Evolutionary conservation across 2,113 vertebrate genomes (phyloP), one percentile per base, ranked within the genome.

Genomic region (Zeus faber): DNA sequence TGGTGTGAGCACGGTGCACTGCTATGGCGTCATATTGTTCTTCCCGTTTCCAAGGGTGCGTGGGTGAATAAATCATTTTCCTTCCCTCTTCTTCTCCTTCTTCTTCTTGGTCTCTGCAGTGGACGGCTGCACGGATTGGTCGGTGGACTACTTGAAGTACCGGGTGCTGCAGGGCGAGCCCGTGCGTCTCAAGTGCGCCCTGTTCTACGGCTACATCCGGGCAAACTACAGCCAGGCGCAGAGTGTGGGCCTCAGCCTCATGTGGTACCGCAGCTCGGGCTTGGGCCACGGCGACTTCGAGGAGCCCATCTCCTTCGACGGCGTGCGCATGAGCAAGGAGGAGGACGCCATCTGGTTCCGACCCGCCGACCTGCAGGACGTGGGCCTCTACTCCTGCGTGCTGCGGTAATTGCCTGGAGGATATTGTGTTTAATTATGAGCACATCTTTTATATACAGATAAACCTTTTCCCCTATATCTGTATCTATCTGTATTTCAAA

Each of bases 281-380:
- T 77, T 85, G 22, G 88, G 89, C 13, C 88, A 95, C 10, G 94
- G 95, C 55, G 97, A 98, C 83, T 99, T 98, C 72, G 97, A 99
- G 80, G 97, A 99, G 68, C 97, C 97, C 61, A 99, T 99, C 81
- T 92, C 96, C 57, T 99, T 99, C 63, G 95, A 99, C 56, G 95
- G 97, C 57, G 85, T 88, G 37, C 92, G 92, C 80, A 98, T 98
- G 94, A 98, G 94, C 89, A 99, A 99, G 84, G 97, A 98, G 85
- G 97, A 99, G 79, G 97, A 99, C 22, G 92, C 95, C 67, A 98
- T 99, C 84, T 99, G 97, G 97, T 99, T 99, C 87, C 88, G 96
- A 54, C 97, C 97, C 2, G 95, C 97, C 1, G 89, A 98, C 62
- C 85, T 93, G 62, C 95, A 99, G 79, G 97, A 99, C 39, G 90